Evolutionary conservation across 2,113 vertebrate genomes (phyloP).

Genomic region (Microcebus tavaratra): DNA sequence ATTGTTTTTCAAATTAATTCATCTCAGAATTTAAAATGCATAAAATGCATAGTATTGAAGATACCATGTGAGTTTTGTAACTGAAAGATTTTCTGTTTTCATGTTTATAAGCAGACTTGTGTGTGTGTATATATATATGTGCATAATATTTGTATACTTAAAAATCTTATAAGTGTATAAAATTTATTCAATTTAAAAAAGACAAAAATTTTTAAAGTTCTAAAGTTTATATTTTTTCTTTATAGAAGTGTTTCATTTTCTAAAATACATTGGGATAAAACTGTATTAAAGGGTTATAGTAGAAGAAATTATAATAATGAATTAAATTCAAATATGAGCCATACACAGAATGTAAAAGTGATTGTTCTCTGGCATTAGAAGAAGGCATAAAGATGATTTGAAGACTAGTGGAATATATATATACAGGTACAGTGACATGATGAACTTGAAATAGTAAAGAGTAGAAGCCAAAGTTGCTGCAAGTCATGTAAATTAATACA

Average conservation of each 20-base stretch:
- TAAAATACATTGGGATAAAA: neutral
- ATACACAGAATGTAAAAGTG: neutral
- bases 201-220: neutral
- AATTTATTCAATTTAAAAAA: conserved; percentile 11
- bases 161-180: neutral
- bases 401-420: neutral
- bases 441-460: neutral
- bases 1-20: neutral
- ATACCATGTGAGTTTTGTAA: neutral
- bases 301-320: neutral
- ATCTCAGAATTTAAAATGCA: neutral
- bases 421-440: neutral
- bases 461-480: neutral
- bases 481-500: neutral
- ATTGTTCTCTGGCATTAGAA: neutral
- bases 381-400: neutral
- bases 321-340: neutral
- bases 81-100: neutral
- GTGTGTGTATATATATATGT: neutral
- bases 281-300: neutral
- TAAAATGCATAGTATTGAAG: neutral
- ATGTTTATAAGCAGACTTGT: neutral
- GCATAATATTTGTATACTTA: neutral
- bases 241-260: neutral
- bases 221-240: neutral